Conservation (phyloP, 2,797 vertebrate species). For the Phyllotis vaccarum region DNA sequence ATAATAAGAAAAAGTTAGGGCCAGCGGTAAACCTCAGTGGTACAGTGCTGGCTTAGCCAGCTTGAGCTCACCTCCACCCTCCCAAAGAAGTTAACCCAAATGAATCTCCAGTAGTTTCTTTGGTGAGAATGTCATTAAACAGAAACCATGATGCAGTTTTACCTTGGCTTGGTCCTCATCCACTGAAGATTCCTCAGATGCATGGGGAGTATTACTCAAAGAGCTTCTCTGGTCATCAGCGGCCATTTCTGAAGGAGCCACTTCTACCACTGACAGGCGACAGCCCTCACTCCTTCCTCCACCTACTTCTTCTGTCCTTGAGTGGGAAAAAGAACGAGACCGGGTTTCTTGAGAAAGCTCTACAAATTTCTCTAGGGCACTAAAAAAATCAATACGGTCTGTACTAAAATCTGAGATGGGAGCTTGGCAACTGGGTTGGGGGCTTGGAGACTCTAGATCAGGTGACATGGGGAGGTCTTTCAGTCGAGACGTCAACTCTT, state of each 20-base stretch:
- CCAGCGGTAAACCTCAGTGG: not conserved
- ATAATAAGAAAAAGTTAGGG: not conserved
- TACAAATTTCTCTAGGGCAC: conserved; percentile 96
- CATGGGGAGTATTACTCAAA: conserved; percentile 86
- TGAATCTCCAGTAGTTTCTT: conserved; percentile 44
- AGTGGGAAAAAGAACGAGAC: conserved; percentile 85
- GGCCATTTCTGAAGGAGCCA: conserved; percentile 80
- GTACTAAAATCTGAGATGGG: conserved; percentile 89
- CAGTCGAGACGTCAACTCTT: conserved; percentile 86
- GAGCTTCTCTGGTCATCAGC: conserved; percentile 85
- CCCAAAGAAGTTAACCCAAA: not conserved
- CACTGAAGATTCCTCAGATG: conserved; percentile 88
- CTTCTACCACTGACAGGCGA: conserved; percentile 84
- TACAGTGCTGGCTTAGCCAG: not conserved
- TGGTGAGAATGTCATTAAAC: conserved; percentile 33
- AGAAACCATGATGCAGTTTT: conserved; percentile 56
- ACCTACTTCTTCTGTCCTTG: conserved; percentile 88
- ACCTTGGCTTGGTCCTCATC: conserved; percentile 91
- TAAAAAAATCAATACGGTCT: conserved; percentile 97
- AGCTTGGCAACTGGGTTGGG: conserved; percentile 83
- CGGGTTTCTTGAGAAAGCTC: conserved; percentile 93
- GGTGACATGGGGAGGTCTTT: conserved; percentile 88
- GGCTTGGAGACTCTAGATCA: conserved; percentile 84
- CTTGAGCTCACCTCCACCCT: too few relatives aligned
- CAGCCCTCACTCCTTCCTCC: conserved; percentile 84